Conservation (phyloP, 64 coral and sea anemone species). For the Montipora cactus region DNA sequence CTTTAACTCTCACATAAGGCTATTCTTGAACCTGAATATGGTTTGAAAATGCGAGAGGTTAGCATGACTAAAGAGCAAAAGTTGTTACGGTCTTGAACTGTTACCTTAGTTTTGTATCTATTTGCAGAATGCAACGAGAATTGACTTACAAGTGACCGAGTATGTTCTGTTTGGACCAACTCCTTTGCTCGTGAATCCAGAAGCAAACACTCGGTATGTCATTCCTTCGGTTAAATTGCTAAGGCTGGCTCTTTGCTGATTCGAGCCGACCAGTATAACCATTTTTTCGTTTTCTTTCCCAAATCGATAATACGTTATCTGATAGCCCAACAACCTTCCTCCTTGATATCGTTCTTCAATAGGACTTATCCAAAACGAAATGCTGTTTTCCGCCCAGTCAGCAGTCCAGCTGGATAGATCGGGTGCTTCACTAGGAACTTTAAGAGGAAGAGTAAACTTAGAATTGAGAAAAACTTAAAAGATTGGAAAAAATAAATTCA, state of each 20-base stretch:
- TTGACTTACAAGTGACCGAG: background rate
- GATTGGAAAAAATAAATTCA: too few relatives aligned
- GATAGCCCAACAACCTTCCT: background rate
- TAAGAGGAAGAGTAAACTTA: background rate
- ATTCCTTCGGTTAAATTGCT: background rate
- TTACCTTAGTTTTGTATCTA: too few relatives aligned
- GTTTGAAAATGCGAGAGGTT: too few relatives aligned
- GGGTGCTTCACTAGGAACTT: conserved; percentile 12
- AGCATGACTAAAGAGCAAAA: too few relatives aligned
- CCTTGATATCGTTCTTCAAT: background rate
- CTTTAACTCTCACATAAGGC: too few relatives aligned
- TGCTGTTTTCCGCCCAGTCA: background rate
- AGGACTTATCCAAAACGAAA: background rate
- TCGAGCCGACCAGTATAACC: background rate
- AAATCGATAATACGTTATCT: background rate
- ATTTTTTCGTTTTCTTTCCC: background rate
- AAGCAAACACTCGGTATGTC: background rate
- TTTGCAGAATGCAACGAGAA: too few relatives aligned
- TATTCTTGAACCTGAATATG: too few relatives aligned
- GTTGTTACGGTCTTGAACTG: too few relatives aligned
- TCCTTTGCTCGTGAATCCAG: conserved; percentile 23
- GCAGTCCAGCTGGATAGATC: background rate
- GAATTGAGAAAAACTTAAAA: background rate
- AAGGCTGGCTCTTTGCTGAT: background rate
- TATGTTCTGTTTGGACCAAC: background rate